phyloP scores from a whole-genome alignment of 2,888 invertebrate genomes.

The Empis livida region DNA sequence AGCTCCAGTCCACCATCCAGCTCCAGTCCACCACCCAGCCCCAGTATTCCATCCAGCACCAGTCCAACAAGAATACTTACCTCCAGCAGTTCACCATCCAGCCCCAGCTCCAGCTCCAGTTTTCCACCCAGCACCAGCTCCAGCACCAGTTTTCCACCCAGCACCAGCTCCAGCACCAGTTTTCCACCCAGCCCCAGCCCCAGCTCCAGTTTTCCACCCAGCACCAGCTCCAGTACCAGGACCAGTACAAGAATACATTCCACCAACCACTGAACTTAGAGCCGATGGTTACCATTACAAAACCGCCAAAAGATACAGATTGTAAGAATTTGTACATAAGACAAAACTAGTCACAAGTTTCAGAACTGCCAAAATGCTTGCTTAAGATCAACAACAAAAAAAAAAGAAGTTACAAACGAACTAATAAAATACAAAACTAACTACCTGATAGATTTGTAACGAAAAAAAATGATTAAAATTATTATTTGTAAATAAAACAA shows the following conservation, averaged over 20 bases:
- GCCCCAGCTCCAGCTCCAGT: conserved; percentile 1
- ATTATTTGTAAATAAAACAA: no score
- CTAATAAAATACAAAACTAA: no score
- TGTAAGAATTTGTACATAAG: no score
- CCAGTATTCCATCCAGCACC: conserved; percentile 1
- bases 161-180: background rate
- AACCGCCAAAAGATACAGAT: background rate
- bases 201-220: background rate
- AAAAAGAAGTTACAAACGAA: no score
- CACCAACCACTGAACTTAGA: background rate
- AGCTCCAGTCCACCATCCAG: background rate
- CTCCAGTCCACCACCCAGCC: background rate
- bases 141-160: conserved; percentile 1
- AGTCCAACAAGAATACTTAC: background rate
- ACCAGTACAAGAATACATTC: background rate
- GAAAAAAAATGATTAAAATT: no score
- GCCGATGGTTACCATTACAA: no score
- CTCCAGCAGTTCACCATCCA: conserved; percentile 2
- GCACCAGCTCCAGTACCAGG: background rate
- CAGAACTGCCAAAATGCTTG: no score
- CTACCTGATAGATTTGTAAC: no score
- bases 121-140: conserved; percentile 6
- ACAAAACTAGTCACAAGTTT: no score
- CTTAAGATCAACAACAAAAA: no score
- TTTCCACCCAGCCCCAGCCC: background rate